Percentiles rank a stretch among this genome's conserved stretches.
These are phyloP conservation scores for Zosterops hypoxanthus DNA, from an alignment of 2,113 vertebrate genomes.

Conservation along the genomic window DNA sequence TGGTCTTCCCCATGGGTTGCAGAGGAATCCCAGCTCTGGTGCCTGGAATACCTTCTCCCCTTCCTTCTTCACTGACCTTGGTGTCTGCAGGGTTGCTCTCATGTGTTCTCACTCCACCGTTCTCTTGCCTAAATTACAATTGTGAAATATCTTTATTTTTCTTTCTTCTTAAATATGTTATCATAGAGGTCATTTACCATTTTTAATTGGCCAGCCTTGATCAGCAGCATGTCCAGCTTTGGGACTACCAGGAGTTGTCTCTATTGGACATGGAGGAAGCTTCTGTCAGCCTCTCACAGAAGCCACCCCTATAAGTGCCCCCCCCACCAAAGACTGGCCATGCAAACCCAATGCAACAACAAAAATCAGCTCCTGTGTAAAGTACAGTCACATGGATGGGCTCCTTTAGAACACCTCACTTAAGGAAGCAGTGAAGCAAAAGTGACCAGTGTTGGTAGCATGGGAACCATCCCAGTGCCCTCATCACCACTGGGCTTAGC, in stretches of 20 bases:
- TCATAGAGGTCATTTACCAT: not conserved
- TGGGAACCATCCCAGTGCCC: not conserved
- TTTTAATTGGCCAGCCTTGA: not conserved
- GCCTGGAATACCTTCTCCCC: not conserved
- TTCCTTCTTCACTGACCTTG: not conserved
- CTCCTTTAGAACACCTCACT: not conserved
- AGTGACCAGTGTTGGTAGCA: not conserved
- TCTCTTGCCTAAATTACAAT: not conserved
- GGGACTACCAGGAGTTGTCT: too few relatives aligned
- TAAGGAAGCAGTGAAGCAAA: not conserved
- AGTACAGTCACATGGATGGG: not conserved
- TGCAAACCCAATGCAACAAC: not conserved
- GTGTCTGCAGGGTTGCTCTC: not conserved
- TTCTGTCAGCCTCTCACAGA: not conserved
- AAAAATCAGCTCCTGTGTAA: not conserved
- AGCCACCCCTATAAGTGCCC: accelerated
- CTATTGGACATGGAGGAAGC: not conserved
- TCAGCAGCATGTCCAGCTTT: not conserved
- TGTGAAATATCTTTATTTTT: not conserved
- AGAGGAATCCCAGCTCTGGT: accelerated
- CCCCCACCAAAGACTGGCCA: not conserved
- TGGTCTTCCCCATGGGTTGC: not conserved
- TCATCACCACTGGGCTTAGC: not conserved
- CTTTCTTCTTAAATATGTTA: not conserved
- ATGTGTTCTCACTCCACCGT: accelerated